A percentile compares a stretch with the other conserved stretches of the same genome.
phyloP scores from a whole-genome alignment of 2,888 invertebrate genomes.

The Nyleta sp. region DNA sequence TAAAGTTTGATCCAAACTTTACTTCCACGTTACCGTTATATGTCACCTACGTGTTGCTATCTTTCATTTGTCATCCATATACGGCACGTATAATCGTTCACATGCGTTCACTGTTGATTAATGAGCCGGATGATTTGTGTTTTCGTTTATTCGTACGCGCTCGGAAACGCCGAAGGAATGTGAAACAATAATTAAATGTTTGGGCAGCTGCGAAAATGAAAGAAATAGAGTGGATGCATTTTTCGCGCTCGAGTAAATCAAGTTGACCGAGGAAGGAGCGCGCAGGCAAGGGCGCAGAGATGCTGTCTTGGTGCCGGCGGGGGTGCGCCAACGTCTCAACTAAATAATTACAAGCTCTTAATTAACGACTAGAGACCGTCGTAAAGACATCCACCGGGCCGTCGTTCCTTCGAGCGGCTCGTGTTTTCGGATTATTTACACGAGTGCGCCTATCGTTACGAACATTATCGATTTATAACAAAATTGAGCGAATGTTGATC shows the following conservation, averaged over 20 bases:
- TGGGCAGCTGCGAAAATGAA: conserved; percentile 42
- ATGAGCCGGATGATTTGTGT: conserved; percentile 23
- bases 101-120: neutral
- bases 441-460: conserved; percentile 74
- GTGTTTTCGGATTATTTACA: conserved; percentile 81
- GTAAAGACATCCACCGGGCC: conserved; percentile 80
- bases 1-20: too few species aligned
- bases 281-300: conserved; percentile 59
- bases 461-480: conserved; percentile 66
- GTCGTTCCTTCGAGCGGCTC: conserved; percentile 75
- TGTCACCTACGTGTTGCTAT: too few species aligned
- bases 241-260: conserved; percentile 77
- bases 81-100: neutral
- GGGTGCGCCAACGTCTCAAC: conserved; percentile 81
- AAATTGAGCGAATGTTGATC: too few species aligned
- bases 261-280: conserved; percentile 69
- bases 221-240: conserved; percentile 65
- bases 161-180: conserved; percentile 31
- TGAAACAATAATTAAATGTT: conserved; percentile 47
- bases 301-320: conserved; percentile 78
- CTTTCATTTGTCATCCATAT: too few species aligned
- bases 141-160: conserved; percentile 13
- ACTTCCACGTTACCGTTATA: too few species aligned
- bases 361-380: conserved; percentile 81
- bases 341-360: conserved; percentile 82